Base-by-base conservation (phyloP, 2,113 vertebrate species). In the Aviceda subcristata region DNA sequence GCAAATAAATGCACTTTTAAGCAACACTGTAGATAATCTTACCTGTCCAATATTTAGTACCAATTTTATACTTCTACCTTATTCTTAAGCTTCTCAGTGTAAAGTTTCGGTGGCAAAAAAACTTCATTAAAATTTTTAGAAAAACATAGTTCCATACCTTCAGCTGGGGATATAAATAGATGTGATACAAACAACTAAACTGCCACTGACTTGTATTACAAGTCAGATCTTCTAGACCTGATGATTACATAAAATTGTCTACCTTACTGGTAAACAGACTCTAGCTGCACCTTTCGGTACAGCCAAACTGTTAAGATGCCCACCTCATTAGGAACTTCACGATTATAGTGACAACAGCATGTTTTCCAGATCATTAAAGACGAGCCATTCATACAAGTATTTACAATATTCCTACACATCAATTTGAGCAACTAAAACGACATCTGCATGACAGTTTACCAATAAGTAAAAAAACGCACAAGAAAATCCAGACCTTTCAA, bases 1-100 rank as follows among this genome's bases (percentile, higher is more conserved):
- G 67, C 90, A 90, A 93, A 55, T 38, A 90, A 94, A 55, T 38
- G 56, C 72, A 78, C 56, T 96, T 97, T 88, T 69, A 92, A 97
- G 86, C 90, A 95, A 79, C 60, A 90, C 32, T 27, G 39, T 46
- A 94, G 32, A 92, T 62, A 93, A 96, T 88, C 90, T 79, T 67
- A 84, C 50, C 53, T 29, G 66, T 60, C 75, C 68, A 73, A 75
- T 90, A 97, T 83, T 75, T 66, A 77, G 74, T 78, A 92, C 41
- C 75, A 21, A 67, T 93, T 94, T 92, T 68, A 63, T 12, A 90
- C 12, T 77, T 68, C 24, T 80, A 88, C 22, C 18, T 90, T n/a
- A 75, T 81, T 93, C 51, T 97, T 90, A 86, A 77, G 57, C n/a
- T 74, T 55, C 56, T 50, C 57, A 63, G 23, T 26, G 29, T 72